Base-by-base conservation (phyloP, 2,797 vertebrate species). In the Syndactyla subalaris region DNA sequence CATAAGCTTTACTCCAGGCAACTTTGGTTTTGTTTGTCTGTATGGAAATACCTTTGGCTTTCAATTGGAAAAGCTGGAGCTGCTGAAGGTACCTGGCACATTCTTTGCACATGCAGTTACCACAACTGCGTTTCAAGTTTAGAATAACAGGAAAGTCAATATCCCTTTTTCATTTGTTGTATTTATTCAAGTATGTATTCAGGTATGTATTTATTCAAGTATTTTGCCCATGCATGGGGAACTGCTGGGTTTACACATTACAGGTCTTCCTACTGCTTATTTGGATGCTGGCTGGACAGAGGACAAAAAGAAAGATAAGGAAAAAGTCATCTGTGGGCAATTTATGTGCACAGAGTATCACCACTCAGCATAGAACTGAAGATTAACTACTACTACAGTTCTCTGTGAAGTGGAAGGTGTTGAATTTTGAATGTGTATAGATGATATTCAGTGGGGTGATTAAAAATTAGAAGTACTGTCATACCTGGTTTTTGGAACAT, bases 371-470 rank as follows among this genome's bases (percentile, higher is more conserved):
- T 19, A 43, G 36, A 71, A 71, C 15, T 23, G 59, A 62, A 62
- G 10, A 49, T 63, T 58, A 58, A 79, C 58, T 58, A 38, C 15
- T 58, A 29, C 13, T 23, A 24, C 0, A 0, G 32, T n/a, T 36
- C 23, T 38, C 19, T 65, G n/a, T n/a, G 59, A 38, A 72, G 45
- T 38, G 19, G 16, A 38, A 58, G 16, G 19, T 24, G 63, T 51
- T 65, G 27, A 27, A 58, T 65, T 58, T 72, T 79, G 15, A 24
- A 30, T 79, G 49, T 29, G 32, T 36, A 23, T 24, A 30, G 49
- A 14, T 1, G 3, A 4, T 55, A 18, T 32, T 49, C 36, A 36
- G 32, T 49, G 32, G 11, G 9, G 7, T 82, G 11, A 68, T 85
- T 63, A 36, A 91, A 82, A 72, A 39, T 11, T 11, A 52, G 17